Percentiles rank a stretch among this genome's conserved stretches.
phyloP scores from a whole-genome alignment of 92 coral and sea anemone genomes.

The Scolanthus callimorphus region DNA sequence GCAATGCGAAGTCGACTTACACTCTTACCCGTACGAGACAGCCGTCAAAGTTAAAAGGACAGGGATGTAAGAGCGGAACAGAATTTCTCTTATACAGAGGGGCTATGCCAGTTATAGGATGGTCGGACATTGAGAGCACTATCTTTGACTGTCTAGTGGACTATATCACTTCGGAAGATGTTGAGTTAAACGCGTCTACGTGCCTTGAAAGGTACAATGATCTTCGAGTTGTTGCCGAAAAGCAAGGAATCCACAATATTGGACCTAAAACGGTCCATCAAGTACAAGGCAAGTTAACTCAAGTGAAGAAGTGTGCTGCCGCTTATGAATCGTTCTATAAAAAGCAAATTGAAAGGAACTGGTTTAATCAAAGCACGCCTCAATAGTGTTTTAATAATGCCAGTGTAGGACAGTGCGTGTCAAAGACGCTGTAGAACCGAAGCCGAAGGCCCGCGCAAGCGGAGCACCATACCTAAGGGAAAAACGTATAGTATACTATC shows the following conservation, averaged over 20 bases:
- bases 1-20: constrained; percentile 22
- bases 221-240: constrained; percentile 11
- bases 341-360: constrained; percentile 27
- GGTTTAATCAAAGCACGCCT: too few species aligned
- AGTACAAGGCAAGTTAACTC: constrained; percentile 31
- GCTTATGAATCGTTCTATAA: constrained; percentile 22
- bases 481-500: too few species aligned
- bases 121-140: constrained; percentile 24
- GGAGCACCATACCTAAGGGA: too few species aligned
- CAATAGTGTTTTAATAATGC: too few species aligned
- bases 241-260: constrained; percentile 25
- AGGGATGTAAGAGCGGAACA: constrained; percentile 18
- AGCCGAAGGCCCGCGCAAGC: too few species aligned
- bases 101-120: constrained; percentile 21
- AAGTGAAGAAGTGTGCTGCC: constrained; percentile 16
- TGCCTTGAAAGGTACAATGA: constrained; percentile 24
- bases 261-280: constrained; percentile 10
- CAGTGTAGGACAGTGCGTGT: too few species aligned
- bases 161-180: constrained; percentile 14
- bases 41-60: constrained; percentile 17
- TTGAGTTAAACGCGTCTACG: constrained; percentile 12
- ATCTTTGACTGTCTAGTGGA: constrained; percentile 33
- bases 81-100: constrained; percentile 13
- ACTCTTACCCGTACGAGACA: constrained; percentile 29
- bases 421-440: too few species aligned